phyloP scores from a whole-genome alignment of 2,113 vertebrate species.

The Serinus canaria region DNA sequence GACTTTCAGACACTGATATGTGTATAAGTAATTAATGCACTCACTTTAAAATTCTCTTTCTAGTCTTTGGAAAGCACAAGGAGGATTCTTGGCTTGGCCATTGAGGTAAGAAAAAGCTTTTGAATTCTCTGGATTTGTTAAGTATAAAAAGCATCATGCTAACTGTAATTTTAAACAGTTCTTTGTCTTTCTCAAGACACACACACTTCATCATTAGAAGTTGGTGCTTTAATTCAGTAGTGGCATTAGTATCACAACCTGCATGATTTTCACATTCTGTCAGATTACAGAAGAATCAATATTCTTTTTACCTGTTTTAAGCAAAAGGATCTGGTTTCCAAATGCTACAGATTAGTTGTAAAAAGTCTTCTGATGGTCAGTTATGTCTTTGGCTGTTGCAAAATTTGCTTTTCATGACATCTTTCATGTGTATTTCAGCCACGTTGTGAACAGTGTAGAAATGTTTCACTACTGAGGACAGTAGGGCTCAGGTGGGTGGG shows the following conservation, averaged over 20 bases:
- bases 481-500: not conserved
- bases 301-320: not conserved
- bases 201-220: not conserved
- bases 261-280: not conserved
- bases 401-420: not conserved
- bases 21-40: not conserved
- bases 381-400: not conserved
- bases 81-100: slow-evolving; percentile 89
- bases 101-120: slow-evolving; percentile 85
- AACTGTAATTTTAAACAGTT: not conserved
- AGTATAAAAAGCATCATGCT: not conserved
- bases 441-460: not conserved
- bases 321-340: not conserved
- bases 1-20: not conserved
- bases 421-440: not conserved
- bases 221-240: not conserved
- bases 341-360: not conserved
- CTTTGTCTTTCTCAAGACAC: not conserved
- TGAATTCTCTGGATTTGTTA: not conserved
- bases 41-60: not conserved
- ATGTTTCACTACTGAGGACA: not conserved
- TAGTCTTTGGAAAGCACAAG: slow-evolving; percentile 98
- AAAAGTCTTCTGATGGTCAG: not conserved
- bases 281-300: not conserved
- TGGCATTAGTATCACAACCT: not conserved